Percentiles rank a stretch among this genome's conserved stretches.
phyloP scores from a whole-genome alignment of 2,797 vertebrate genomes.

The Semotilus atromaculatus region DNA sequence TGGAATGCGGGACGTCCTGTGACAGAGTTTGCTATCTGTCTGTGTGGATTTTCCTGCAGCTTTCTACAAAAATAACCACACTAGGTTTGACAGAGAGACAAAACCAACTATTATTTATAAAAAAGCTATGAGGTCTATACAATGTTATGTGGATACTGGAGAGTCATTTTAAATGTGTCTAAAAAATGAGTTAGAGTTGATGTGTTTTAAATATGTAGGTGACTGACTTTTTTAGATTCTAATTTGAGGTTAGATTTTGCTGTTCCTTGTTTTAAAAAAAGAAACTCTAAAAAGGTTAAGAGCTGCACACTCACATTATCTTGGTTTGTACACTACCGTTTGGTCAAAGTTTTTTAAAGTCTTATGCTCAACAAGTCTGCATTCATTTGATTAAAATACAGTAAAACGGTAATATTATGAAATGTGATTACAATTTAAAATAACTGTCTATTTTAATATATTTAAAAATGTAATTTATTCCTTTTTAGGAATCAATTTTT shows the following conservation, averaged over 20 bases:
- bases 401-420: background rate
- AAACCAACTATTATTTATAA: conserved; percentile 6
- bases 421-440: background rate
- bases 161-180: conserved; percentile 22
- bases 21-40: conserved; percentile 44
- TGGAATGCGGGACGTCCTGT: conserved; percentile 41
- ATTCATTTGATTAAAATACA: background rate
- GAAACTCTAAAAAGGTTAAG: background rate
- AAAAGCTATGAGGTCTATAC: conserved; percentile 2
- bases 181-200: conserved; percentile 3
- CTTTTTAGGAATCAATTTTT: too few species aligned
- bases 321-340: background rate
- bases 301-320: background rate
- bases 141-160: conserved; percentile 8
- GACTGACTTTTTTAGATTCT: conserved; percentile 29
- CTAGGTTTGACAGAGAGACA: conserved; percentile 27
- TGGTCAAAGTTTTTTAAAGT: background rate
- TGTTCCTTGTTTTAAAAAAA: background rate
- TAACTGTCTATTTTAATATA: background rate
- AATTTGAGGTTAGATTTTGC: conserved; percentile 10
- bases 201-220: conserved; percentile 10
- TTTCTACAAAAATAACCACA: conserved; percentile 56
- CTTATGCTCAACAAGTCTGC: background rate
- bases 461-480: background rate
- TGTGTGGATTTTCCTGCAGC: conserved; percentile 40